Base-by-base conservation (phyloP, 2,113 vertebrate genomes). In the Cynopterus brachyotis region DNA sequence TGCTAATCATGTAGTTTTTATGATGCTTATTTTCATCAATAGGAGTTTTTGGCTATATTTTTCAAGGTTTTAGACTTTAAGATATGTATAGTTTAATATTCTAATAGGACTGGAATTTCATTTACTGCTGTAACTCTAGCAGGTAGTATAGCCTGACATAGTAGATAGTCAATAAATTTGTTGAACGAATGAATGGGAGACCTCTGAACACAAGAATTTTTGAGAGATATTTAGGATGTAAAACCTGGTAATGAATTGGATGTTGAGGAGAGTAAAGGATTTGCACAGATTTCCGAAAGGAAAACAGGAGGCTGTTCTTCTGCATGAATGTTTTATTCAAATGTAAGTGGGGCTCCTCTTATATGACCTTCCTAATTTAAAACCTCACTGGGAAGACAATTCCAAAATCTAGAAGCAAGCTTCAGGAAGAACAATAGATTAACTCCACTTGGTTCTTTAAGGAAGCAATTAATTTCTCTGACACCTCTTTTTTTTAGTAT, bases 1-100 rank as follows among this genome's bases (percentile, higher is more conserved):
- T 84, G 62, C 22, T 82, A 47, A 26, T 17, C 15, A 42, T 40
- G 37, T 55, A 5, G 7, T 79, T 92, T 95, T 89, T 59, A 13
- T 32, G 30, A 72, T 91, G 15, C 32, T 91, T 64, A 32, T 16
- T 72, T 78, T 28, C 55, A 62, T 62, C 28, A 57, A 9, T 62
- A 79, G 47, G 13, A 73, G 64, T 80, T 80, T 26, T 20, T 6
- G 8, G 35, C 16, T 26, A 28, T 72, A 30, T 64, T 95, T 89
- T 85, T 80, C 26, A 91, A 83, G 42, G 67, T 86, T 62, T 30
- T 57, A 66, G 82, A 66, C n/a, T 88, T 88, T 82, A 86, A 69
- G 53, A 86, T 47, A 5, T 69, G 19, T 60, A 30, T 57, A 26
- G 5, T 87, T 35, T 92, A 30, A 47, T 37, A 72, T 17, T 57